Evolutionary conservation across 2,888 invertebrate species (phyloP).

Genomic region (Pterostichus niger): DNA sequence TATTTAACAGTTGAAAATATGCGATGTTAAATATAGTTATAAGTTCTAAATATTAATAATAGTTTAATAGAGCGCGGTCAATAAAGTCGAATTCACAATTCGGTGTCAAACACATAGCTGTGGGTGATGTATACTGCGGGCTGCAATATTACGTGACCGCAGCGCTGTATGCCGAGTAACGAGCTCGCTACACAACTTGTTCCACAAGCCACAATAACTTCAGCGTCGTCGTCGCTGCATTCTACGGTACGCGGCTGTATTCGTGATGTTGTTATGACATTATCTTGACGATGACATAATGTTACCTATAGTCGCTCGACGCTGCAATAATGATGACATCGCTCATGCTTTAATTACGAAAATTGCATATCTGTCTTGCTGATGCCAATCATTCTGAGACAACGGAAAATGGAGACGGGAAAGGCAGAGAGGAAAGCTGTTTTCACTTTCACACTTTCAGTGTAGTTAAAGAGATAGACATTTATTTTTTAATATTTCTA

Average conservation of each 20-base stretch:
- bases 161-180: no score
- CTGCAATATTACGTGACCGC: conserved; percentile 17
- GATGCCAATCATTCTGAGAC: conserved; percentile 1
- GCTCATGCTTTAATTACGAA: conserved; percentile 35
- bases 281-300: conserved; percentile 45
- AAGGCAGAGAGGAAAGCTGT: no score
- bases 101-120: background rate
- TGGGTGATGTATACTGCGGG: background rate
- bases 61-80: background rate
- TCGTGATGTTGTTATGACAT: conserved; percentile 37
- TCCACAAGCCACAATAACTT: conserved; percentile 21
- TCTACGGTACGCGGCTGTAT: no score
- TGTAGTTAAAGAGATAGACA: no score
- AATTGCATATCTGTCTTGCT: conserved; percentile 31
- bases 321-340: conserved; percentile 21
- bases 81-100: background rate
- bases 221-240: background rate
- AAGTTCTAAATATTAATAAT: background rate
- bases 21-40: no score
- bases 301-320: conserved; percentile 14
- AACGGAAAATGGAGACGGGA: no score
- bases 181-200: background rate
- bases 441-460: no score
- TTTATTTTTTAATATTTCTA: no score
- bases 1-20: no score